Conservation (phyloP, 2,113 vertebrate species). For the Mormyrus lacerda region DNA sequence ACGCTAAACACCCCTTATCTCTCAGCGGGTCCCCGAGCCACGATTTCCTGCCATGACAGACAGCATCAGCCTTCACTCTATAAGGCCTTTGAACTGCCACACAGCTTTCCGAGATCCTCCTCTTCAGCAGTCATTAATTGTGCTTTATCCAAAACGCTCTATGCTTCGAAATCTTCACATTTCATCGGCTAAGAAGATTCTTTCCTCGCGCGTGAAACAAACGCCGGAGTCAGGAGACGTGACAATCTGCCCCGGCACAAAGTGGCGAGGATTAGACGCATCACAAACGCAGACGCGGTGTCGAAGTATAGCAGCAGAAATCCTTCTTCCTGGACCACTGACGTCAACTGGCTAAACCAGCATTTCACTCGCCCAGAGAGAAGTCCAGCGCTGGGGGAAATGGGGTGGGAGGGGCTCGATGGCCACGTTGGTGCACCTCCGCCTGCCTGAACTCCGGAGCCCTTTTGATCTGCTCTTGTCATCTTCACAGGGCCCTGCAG, state of each 20-base stretch:
- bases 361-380: background rate
- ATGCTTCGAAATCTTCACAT: background rate
- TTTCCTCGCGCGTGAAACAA: background rate
- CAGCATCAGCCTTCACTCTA: too few species aligned
- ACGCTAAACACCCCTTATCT: background rate
- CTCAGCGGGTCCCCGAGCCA: background rate
- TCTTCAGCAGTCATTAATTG: background rate
- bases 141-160: background rate
- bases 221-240: background rate
- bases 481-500: conserved; percentile 13
- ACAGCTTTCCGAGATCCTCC: background rate
- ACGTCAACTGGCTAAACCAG: background rate
- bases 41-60: background rate
- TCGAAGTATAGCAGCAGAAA: background rate
- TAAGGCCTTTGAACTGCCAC: background rate
- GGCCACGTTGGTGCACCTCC: background rate
- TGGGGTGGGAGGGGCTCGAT: background rate
- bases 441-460: background rate
- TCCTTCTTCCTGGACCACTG: background rate
- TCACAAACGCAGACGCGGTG: background rate
- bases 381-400: background rate
- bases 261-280: background rate
- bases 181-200: background rate
- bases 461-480: conserved; percentile 1
- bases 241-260: background rate